phyloP scores from a whole-genome alignment of 2,113 vertebrate genomes.

The Crotalus helleri region DNA sequence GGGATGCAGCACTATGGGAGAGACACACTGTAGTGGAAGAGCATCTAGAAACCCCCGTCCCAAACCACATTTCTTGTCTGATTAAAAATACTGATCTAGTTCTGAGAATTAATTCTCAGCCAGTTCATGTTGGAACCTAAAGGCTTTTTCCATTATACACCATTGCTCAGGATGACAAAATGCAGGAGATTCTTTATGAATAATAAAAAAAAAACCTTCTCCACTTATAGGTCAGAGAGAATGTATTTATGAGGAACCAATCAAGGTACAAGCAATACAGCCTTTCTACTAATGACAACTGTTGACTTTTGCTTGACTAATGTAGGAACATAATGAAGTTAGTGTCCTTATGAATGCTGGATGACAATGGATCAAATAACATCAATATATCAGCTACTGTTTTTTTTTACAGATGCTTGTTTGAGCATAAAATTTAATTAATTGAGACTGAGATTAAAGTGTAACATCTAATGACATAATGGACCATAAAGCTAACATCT shows the following conservation, averaged over 20 bases:
- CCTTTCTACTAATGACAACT: not conserved
- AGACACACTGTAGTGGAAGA: not conserved
- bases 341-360: not conserved
- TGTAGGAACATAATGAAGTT: not conserved
- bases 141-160: not conserved
- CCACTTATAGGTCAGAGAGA: not conserved
- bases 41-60: not conserved
- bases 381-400: not conserved
- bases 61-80: not conserved
- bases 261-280: not conserved
- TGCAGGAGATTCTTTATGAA: not conserved
- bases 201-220: not conserved
- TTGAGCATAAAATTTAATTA: slow-evolving; percentile 7
- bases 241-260: not conserved
- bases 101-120: not conserved
- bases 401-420: not conserved
- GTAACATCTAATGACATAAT: not conserved
- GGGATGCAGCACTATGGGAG: not conserved
- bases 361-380: not conserved
- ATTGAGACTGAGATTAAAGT: not conserved
- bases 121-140: not conserved
- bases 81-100: not conserved
- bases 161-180: not conserved
- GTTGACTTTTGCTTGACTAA: not conserved
- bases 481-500: not conserved